phyloP scores from a whole-genome alignment of 2,797 vertebrate genomes.

The Rhyacichthys aspro region DNA sequence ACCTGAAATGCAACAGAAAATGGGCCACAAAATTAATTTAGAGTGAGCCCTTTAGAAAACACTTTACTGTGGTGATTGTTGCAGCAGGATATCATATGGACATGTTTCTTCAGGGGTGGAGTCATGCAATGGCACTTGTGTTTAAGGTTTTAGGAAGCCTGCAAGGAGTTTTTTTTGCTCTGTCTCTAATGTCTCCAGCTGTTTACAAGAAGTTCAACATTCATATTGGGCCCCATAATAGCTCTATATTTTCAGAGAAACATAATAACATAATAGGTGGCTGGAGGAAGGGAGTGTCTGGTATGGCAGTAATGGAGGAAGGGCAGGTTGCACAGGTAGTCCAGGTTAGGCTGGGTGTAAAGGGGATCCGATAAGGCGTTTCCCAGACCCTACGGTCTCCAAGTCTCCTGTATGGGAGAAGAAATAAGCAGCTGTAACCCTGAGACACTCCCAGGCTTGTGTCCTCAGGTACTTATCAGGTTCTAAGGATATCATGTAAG shows the following conservation, averaged over 20 bases:
- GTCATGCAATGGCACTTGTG: slow-evolving; percentile 35
- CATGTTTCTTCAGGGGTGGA: slow-evolving; percentile 30
- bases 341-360: slow-evolving; percentile 54
- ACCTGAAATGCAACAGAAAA: slow-evolving; percentile 13
- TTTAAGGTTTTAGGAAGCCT: slow-evolving; percentile 25
- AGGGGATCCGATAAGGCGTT: slow-evolving; percentile 69
- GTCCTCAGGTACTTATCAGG: slow-evolving; percentile 75
- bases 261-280: slow-evolving; percentile 72
- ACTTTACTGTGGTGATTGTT: slow-evolving; percentile 16
- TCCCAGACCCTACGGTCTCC: slow-evolving; percentile 56
- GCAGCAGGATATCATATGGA: slow-evolving; percentile 25
- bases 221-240: slow-evolving; percentile 50
- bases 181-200: slow-evolving; percentile 52
- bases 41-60: slow-evolving; percentile 24
- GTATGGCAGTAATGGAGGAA: slow-evolving; percentile 56
- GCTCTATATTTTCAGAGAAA: slow-evolving; percentile 72
- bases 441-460: slow-evolving; percentile 79
- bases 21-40: slow-evolving; percentile 18
- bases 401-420: slow-evolving; percentile 63
- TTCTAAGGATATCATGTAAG: slow-evolving; percentile 82
- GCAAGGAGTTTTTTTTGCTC: slow-evolving; percentile 31
- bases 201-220: slow-evolving; percentile 44
- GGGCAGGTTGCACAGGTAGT: slow-evolving; percentile 56
- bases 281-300: slow-evolving; percentile 64
- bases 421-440: slow-evolving; percentile 76